Conservation (phyloP, 2,888 invertebrate species). For the Polydrusus cervinus region DNA sequence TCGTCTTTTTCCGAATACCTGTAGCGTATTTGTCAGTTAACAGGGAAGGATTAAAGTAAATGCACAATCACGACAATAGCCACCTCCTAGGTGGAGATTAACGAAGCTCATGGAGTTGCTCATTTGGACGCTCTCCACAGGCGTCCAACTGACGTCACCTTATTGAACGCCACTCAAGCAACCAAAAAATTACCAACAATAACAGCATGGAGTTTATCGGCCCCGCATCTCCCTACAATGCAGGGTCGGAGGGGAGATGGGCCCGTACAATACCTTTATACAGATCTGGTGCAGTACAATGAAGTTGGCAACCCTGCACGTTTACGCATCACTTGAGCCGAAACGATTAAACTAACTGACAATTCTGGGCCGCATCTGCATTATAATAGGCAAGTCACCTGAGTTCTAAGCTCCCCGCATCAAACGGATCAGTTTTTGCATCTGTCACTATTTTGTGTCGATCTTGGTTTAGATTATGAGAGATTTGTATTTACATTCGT, state of each 20-base stretch:
- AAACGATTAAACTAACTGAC: slow-evolving; percentile 65
- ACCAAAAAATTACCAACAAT: slow-evolving; percentile 67
- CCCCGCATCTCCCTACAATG: slow-evolving; percentile 64
- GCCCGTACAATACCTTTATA: slow-evolving; percentile 50
- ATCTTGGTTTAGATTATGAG: slow-evolving; percentile 44
- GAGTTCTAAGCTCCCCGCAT: slow-evolving; percentile 56
- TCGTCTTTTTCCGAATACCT: slow-evolving; percentile 44
- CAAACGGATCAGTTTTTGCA: slow-evolving; percentile 59
- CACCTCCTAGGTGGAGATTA: slow-evolving; percentile 66
- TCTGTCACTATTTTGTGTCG: slow-evolving; percentile 60
- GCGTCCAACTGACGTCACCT: slow-evolving; percentile 61
- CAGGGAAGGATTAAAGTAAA: slow-evolving; percentile 59
- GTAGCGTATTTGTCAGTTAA: slow-evolving; percentile 48
- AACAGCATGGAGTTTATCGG: slow-evolving; percentile 65
- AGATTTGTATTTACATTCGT: slow-evolving; percentile 42
- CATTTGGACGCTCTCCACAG: slow-evolving; percentile 64
- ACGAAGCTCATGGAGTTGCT: slow-evolving; percentile 62
- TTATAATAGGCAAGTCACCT: slow-evolving; percentile 64
- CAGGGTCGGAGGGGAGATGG: slow-evolving; percentile 57
- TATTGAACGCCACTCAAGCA: slow-evolving; percentile 63
- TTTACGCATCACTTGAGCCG: slow-evolving; percentile 63
- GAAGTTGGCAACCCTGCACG: slow-evolving; percentile 52
- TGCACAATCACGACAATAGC: slow-evolving; percentile 65
- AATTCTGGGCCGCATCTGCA: slow-evolving; percentile 63
- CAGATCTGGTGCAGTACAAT: slow-evolving; percentile 52